Conservation (phyloP, 2,797 vertebrate species). For the Poeciliopsis presidionis region DNA sequence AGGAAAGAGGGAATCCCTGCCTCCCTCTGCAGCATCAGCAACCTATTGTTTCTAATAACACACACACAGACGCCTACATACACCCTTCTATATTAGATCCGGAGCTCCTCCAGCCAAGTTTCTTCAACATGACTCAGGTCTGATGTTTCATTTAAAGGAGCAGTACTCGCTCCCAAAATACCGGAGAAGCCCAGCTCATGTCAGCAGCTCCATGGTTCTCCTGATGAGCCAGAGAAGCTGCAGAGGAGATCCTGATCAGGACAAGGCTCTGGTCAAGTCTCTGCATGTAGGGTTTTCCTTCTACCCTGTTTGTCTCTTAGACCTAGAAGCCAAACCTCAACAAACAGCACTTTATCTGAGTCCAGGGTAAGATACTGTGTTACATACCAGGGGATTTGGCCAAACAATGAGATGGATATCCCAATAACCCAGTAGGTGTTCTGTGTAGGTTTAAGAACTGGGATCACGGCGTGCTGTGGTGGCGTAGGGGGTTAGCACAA, state of each 20-base stretch:
- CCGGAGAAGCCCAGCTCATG: background rate
- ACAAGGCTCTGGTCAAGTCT: background rate
- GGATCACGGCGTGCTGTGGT: too few relatives aligned
- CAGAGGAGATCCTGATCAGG: background rate
- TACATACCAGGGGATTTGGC: background rate
- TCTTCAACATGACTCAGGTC: conserved; percentile 66
- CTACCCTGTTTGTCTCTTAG: background rate
- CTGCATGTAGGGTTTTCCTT: background rate
- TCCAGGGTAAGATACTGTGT: background rate
- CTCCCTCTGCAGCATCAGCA: conserved; percentile 43
- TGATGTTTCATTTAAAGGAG: conserved; percentile 60
- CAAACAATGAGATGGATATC: background rate
- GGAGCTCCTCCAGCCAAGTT: conserved; percentile 52
- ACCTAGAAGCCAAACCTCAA: background rate
- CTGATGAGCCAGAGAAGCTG: background rate
- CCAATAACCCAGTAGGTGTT: background rate
- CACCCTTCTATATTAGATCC: conserved; percentile 61
- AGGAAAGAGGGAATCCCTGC: conserved; percentile 58
- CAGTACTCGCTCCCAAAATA: conserved; percentile 17
- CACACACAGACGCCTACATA: conserved; percentile 25
- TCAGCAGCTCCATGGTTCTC: background rate
- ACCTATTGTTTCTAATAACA: conserved; percentile 54
- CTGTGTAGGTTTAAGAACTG: background rate
- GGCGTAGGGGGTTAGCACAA: too few relatives aligned
- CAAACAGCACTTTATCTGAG: background rate